A percentile compares a stretch with the other conserved stretches of the same genome.
Evolutionary conservation across 2,113 vertebrate genomes (phyloP).

Genomic region (Erpornis zantholeuca): DNA sequence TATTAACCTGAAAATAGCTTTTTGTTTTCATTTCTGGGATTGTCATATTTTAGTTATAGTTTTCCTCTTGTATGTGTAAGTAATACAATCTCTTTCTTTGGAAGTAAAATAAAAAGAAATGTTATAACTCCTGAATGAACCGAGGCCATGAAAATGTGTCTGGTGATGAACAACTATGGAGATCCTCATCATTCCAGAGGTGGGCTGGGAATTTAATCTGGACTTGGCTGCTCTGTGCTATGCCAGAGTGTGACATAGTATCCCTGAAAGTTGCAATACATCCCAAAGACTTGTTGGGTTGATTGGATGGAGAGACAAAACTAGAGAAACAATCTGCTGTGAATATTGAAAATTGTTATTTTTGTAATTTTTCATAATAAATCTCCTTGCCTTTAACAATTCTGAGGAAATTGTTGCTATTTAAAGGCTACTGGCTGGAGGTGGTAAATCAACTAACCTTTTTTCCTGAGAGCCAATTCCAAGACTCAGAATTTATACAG

Average conservation of each 20-base stretch:
- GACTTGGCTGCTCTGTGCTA: background rate
- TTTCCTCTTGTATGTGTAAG: background rate
- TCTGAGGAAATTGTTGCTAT: background rate
- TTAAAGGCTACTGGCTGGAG: background rate
- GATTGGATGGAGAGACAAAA: background rate
- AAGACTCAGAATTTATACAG: background rate
- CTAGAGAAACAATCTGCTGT: background rate
- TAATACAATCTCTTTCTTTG: background rate
- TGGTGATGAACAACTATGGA: background rate
- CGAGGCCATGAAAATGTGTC: background rate
- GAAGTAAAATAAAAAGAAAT: background rate
- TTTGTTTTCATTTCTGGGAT: background rate
- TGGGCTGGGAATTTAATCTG: background rate
- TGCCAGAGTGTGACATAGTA: rapidly evolving
- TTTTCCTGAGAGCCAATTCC: background rate
- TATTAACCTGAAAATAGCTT: background rate
- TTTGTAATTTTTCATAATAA: background rate
- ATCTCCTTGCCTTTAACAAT: background rate
- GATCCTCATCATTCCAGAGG: background rate
- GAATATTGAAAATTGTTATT: background rate
- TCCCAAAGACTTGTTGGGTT: rapidly evolving
- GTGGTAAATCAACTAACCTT: background rate
- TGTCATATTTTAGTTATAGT: background rate
- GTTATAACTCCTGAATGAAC: background rate
- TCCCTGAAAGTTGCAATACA: background rate